Conservation (phyloP, 2,113 vertebrate genomes). For the Pollimyrus isidori region DNA sequence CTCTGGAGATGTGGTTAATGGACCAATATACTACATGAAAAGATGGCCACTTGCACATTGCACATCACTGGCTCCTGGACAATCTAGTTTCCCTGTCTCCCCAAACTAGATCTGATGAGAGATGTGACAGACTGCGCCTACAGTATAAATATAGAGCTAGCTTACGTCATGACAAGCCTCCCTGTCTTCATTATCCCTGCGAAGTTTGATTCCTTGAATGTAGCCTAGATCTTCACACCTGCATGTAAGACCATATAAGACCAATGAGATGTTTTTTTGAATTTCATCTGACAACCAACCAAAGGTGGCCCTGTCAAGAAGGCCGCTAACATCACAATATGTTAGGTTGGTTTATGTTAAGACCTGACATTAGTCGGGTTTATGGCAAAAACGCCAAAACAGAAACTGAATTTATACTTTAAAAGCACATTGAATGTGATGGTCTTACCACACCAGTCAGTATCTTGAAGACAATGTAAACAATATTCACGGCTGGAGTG, state of each 20-base stretch:
- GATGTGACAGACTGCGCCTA: neutral
- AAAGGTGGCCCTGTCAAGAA: neutral
- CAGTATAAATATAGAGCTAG: neutral
- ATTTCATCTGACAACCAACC: neutral
- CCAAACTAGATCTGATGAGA: neutral
- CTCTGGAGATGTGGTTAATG: neutral
- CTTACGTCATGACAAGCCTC: neutral
- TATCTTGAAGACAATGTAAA: neutral
- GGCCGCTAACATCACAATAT: neutral
- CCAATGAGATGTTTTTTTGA: neutral
- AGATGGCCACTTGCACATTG: neutral
- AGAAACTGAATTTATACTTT: neutral
- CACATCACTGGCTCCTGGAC: neutral
- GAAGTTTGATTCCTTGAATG: neutral
- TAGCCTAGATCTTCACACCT: neutral
- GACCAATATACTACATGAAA: neutral
- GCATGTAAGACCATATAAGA: neutral
- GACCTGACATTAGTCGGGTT: neutral
- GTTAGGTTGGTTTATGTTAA: neutral
- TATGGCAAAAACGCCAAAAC: neutral
- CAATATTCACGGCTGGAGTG: neutral
- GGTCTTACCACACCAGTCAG: neutral
- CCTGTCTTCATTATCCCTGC: neutral
- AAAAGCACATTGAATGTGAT: neutral
- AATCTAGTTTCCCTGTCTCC: neutral